Conservation (phyloP, 2,888 invertebrate genomes). For the Torymus auratus region DNA sequence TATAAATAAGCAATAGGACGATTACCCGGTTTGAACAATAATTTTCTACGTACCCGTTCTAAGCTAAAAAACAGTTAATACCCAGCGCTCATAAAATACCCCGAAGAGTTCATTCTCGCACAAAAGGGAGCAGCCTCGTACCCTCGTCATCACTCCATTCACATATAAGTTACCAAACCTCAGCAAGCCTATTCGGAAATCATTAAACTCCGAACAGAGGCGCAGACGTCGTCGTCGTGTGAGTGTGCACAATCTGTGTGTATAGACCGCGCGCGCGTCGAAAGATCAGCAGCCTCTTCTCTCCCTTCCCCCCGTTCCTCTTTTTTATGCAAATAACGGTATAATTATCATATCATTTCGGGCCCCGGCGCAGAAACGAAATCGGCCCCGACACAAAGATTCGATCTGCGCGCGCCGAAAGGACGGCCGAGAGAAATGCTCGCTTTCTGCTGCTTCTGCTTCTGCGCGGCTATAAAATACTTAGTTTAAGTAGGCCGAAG, state of each 20-base stretch:
- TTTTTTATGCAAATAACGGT: constrained; percentile 58
- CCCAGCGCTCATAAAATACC: constrained; percentile 21
- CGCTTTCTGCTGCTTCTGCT: constrained; percentile 4
- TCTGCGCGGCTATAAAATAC: constrained; percentile 48
- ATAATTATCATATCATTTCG: constrained; percentile 58
- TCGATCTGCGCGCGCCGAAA: constrained; percentile 39
- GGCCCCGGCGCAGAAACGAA: constrained; percentile 29
- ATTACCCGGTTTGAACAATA: too few species aligned
- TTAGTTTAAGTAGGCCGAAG: constrained; percentile 52
- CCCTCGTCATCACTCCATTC: constrained; percentile 47
- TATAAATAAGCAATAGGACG: too few species aligned
- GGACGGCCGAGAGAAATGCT: neutral
- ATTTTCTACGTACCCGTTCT: too few species aligned
- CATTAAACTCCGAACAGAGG: constrained; percentile 31
- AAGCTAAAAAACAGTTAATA: too few species aligned
- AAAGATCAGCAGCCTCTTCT: neutral
- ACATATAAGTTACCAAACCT: constrained; percentile 39
- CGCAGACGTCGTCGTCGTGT: neutral
- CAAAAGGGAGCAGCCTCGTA: constrained; percentile 20
- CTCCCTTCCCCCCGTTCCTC: constrained; percentile 12
- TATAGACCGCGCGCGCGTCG: neutral
- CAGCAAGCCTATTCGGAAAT: constrained; percentile 43
- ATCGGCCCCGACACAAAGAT: constrained; percentile 50
- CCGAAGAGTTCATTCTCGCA: constrained; percentile 26
- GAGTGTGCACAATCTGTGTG: neutral